Percentiles rank a stretch among this genome's conserved stretches.
These are phyloP conservation scores for Dasyprocta punctata DNA, from an alignment of 2,113 vertebrate species.

Conservation along the genomic window DNA sequence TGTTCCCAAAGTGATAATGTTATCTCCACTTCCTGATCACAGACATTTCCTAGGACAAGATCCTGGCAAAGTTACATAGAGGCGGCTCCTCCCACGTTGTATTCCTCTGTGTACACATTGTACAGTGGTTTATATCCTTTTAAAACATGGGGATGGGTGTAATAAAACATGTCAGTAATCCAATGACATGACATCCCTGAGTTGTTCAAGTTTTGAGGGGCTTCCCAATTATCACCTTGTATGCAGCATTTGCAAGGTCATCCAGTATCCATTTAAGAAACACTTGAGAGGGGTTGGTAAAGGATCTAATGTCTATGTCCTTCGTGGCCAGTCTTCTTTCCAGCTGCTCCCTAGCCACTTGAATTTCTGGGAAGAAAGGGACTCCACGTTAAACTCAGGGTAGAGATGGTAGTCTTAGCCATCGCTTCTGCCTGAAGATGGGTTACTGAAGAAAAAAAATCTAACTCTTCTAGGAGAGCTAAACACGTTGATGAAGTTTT, in stretches of 20 bases:
- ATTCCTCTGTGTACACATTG: background rate
- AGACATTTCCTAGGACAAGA: background rate
- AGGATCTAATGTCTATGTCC: background rate
- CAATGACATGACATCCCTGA: background rate
- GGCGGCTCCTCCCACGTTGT: background rate
- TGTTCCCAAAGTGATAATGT: conserved; percentile 38
- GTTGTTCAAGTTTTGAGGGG: background rate
- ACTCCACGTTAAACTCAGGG: background rate
- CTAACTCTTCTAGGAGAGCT: background rate
- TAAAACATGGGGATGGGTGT: background rate
- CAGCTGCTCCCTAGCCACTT: background rate
- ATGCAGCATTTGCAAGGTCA: background rate
- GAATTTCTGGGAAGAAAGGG: background rate
- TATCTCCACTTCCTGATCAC: background rate
- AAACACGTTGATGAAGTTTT: conserved; percentile 9
- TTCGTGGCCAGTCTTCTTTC: background rate
- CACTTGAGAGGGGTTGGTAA: background rate
- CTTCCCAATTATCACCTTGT: background rate
- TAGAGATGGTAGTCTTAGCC: background rate
- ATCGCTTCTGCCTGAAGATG: background rate
- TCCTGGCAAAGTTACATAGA: background rate
- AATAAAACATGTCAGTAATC: background rate
- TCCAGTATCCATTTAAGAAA: background rate
- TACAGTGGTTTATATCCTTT: background rate
- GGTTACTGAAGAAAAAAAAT: background rate